phyloP scores from a whole-genome alignment of 2,888 invertebrate species.

The Doris montereyensis region DNA sequence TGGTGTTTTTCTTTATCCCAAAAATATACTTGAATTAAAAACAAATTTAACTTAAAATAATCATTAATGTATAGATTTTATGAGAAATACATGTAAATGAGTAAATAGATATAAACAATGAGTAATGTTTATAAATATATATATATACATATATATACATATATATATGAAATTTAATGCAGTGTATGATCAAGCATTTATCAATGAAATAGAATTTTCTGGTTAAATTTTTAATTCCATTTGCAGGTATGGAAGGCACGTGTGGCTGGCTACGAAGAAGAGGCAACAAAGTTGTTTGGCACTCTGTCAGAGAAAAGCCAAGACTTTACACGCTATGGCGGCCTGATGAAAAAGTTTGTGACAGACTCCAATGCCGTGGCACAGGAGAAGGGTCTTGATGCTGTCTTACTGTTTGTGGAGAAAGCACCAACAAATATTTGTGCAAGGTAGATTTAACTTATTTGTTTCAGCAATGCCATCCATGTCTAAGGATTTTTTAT shows the following conservation, averaged over 20 bases:
- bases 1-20: too few species aligned
- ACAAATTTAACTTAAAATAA: too few species aligned
- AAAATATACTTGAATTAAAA: too few species aligned
- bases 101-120: too few species aligned
- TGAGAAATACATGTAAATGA: too few species aligned
- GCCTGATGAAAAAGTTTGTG: constrained; percentile 94
- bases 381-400: constrained; percentile 95
- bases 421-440: constrained; percentile 78
- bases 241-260: constrained; percentile 92
- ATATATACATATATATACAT: too few species aligned
- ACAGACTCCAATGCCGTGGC: constrained; percentile 94
- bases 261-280: constrained; percentile 94
- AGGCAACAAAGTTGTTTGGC: constrained; percentile 89
- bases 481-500: too few species aligned
- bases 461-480: too few species aligned
- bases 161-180: too few species aligned
- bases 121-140: too few species aligned
- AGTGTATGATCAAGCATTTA: background rate
- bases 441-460: too few species aligned
- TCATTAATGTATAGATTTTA: too few species aligned
- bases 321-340: constrained; percentile 92
- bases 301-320: constrained; percentile 92
- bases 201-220: background rate
- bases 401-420: constrained; percentile 90
- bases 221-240: constrained; percentile 14